These are phyloP conservation scores for Drosophila obscura DNA, from an alignment of 1,140 invertebrate species.

Conservation along the genomic window DNA sequence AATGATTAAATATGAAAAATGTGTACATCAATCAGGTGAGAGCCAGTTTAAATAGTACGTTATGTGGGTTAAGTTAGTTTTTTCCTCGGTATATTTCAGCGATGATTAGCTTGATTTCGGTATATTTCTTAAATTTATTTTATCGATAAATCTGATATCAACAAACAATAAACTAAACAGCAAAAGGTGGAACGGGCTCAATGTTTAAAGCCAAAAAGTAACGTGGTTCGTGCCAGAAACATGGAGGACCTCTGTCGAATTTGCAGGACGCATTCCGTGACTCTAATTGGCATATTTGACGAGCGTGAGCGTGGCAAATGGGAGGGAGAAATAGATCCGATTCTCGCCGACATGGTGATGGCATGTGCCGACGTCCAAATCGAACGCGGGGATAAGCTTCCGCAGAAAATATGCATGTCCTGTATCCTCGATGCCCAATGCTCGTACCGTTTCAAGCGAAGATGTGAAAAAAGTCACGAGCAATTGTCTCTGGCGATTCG, in stretches of 20 bases:
- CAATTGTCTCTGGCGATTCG: constrained; percentile 12
- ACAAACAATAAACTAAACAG: background rate
- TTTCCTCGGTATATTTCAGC: too few species aligned
- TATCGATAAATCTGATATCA: too few species aligned
- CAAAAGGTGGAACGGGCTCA: background rate
- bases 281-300: constrained; percentile 25
- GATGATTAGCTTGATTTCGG: too few species aligned
- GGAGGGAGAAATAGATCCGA: background rate
- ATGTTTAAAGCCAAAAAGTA: background rate
- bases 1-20: too few species aligned
- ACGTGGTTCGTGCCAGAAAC: background rate
- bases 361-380: constrained; percentile 20
- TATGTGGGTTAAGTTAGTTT: too few species aligned
- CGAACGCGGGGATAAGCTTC: constrained; percentile 10
- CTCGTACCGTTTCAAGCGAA: constrained; percentile 27
- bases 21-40: too few species aligned
- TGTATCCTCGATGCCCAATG: constrained; percentile 27
- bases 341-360: constrained; percentile 24
- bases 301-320: background rate
- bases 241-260: constrained; percentile 33
- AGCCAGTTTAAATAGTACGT: too few species aligned
- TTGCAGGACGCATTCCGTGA: constrained; percentile 8
- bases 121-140: too few species aligned
- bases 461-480: constrained; percentile 23
- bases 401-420: constrained; percentile 35